Evolutionary conservation across 2,888 invertebrate species (phyloP), one percentile per base, ranked within the genome.

Genomic region (Andrena bicolor): DNA sequence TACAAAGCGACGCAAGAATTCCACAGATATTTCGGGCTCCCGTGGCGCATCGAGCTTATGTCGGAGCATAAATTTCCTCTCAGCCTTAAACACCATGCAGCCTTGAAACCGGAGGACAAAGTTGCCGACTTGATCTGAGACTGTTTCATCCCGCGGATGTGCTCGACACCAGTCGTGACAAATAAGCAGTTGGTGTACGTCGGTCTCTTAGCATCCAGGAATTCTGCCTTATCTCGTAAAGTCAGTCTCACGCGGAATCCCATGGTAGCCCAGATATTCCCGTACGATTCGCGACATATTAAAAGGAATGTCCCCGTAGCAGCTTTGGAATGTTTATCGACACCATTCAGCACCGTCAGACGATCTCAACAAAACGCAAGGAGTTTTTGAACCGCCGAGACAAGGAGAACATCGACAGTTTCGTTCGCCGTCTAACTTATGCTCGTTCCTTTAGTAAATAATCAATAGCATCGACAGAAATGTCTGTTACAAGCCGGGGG

Each of bases 171-270:
- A 26, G 49, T 74, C 35, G 74, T 32, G 82, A 78, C 74, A 82
- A 78, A 82, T 82, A 78, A 82, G 82, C 63, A 78, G 49, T 58
- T 41, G 35, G 35, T 20, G 74, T 51, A 23, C 66, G 26, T 58
- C 60, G 78, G 70, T 76, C 76, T 56, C 79, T 78, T 76, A 70
- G 76, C 81, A 83, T 85, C 76, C 78, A 20, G 82, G 80, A 86
- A 84, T 88, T 84, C 85, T 76, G 78, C 76, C 74, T 86, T 86
- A 87, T 86, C 87, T 86, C 86, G 86, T 88, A 86, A 90, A 88
- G 85, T 77, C 83, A 85, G 87, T 80, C 81, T 88, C 83, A 84
- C 70, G 78, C 69, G 81, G 71, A 85, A 86, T 72, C 51, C n/a
- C 71, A 61, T n/a, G 28, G 35, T 6, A 23, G n/a, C 20, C 7